Base-by-base conservation (phyloP, 2,888 invertebrate genomes). In the Cataglyphis livida region DNA sequence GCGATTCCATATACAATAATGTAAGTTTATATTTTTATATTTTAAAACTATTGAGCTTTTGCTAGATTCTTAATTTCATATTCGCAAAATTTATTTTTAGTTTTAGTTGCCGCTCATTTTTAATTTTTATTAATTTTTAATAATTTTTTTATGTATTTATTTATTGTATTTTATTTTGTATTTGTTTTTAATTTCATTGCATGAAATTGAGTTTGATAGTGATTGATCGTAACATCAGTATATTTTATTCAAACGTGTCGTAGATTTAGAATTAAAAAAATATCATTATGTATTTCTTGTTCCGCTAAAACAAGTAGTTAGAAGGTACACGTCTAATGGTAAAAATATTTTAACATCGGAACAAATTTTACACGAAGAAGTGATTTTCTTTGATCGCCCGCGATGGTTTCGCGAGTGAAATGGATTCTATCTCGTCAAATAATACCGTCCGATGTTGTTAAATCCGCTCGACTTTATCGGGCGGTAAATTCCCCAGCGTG, bases 401-500 rank as follows among this genome's bases (percentile, higher is more conserved):
- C 21, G 66, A 54, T n/a, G 41, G 32, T 68, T 54, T 68, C 68
- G 15, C 57, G 32, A 78, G 12, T 25, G 25, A 71, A 81, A 82
- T 41, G 21, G 70, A 41, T 62, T 75, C 66, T 21, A 44, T 12
- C 48, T 54, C 54, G 21, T 61, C 68, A 32, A 84, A 62, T 62
- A 73, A 78, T 84, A 81, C 51, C 64, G 12, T 28, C 54, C 35
- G 35, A 54, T 61, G 66, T 73, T 73, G 79, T 73, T 81, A 81
- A 81, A 83, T 75, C 59, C 83, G 85, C 48, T n/a, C 83, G 71
- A 57, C 61, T 71, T 76, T 70, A 48, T 54, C 75, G 61, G 48
- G 15, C 81, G 85, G 70, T 57, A 70, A 75, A 81, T 84, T 68
- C 62, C 21, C 28, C 35, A 51, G 21, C 54, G 61, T 66, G 81